Evolutionary conservation across 2,888 invertebrate genomes (phyloP).

Genomic region (Ochropleura leucogaster): DNA sequence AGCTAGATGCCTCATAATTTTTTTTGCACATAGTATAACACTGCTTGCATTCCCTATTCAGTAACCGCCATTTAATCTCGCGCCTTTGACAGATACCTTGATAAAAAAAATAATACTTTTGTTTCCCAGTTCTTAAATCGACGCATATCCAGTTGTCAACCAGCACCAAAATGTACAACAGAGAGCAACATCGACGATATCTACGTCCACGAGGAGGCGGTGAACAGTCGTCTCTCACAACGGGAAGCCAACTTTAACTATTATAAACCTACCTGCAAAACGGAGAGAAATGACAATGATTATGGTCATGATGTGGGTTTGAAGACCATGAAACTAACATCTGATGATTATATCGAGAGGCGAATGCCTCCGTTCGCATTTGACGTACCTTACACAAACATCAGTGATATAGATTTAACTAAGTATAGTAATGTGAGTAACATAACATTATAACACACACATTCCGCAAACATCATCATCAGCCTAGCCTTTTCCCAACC

Average conservation of each 20-base stretch:
- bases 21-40: too few relatives aligned
- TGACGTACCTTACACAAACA: slow-evolving; percentile 75
- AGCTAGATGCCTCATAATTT: too few relatives aligned
- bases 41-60: too few relatives aligned
- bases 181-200: slow-evolving; percentile 79
- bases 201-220: slow-evolving; percentile 71
- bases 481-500: too few relatives aligned
- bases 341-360: slow-evolving; percentile 86
- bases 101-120: neutral
- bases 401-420: slow-evolving; percentile 81
- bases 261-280: slow-evolving; percentile 61
- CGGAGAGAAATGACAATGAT: slow-evolving; percentile 62
- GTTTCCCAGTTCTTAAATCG: slow-evolving; percentile 82
- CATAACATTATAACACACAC: too few relatives aligned
- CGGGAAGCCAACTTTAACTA: slow-evolving; percentile 53
- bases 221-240: slow-evolving; percentile 21
- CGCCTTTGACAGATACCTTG: neutral
- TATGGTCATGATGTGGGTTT: slow-evolving; percentile 72
- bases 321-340: slow-evolving; percentile 76
- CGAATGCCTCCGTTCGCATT: slow-evolving; percentile 70
- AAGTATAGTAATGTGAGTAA: slow-evolving; percentile 81
- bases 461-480: too few relatives aligned
- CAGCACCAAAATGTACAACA: slow-evolving; percentile 74
- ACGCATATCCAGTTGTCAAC: slow-evolving; percentile 85
- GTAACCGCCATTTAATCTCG: too few relatives aligned